Conservation (phyloP, 2,797 vertebrate species). For the Hozukius guyotensis region DNA sequence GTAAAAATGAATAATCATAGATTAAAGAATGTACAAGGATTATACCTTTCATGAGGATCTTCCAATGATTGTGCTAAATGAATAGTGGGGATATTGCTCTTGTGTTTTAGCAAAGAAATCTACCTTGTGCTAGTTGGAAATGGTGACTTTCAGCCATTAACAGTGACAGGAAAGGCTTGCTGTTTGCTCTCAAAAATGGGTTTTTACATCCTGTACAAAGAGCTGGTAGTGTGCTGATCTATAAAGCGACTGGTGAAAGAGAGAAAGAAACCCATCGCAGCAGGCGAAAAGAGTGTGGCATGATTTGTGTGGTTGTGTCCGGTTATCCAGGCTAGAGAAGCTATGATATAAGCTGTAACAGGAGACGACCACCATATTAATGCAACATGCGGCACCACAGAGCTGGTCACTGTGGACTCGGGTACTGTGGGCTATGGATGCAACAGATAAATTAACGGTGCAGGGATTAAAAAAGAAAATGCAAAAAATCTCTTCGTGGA, state of each 20-base stretch:
- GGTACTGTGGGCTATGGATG: slow-evolving; percentile 45
- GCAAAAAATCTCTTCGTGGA: slow-evolving; percentile 46
- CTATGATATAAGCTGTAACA: slow-evolving; percentile 29
- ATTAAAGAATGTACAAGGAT: slow-evolving; percentile 75
- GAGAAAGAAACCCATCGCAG: slow-evolving; percentile 20
- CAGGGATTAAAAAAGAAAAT: slow-evolving; percentile 56
- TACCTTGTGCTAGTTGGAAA: slow-evolving; percentile 46
- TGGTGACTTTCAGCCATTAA: slow-evolving; percentile 37
- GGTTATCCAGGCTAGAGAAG: slow-evolving; percentile 41
- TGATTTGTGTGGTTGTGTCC: slow-evolving; percentile 65
- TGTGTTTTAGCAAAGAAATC: slow-evolving; percentile 58
- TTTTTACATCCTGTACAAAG: slow-evolving; percentile 24
- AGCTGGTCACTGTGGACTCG: slow-evolving; percentile 77
- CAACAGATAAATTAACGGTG: slow-evolving; percentile 39
- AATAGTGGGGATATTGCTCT: slow-evolving; percentile 45
- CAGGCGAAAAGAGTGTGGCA: slow-evolving; percentile 45
- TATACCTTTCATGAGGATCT: slow-evolving; percentile 54
- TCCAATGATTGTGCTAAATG: slow-evolving; percentile 70
- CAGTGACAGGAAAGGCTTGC: slow-evolving; percentile 36
- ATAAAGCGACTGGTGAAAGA: slow-evolving; percentile 17
- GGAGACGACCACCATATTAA: slow-evolving; percentile 36
- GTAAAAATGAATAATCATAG: slow-evolving; percentile 69
- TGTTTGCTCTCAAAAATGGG: slow-evolving; percentile 50
- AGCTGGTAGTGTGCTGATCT: slow-evolving; percentile 40
- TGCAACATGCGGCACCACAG: slow-evolving; percentile 68